Percentiles rank a stretch among this genome's conserved stretches.
Evolutionary conservation across 2,113 vertebrate species (phyloP).

Genomic region (Panurus biarmicus): DNA sequence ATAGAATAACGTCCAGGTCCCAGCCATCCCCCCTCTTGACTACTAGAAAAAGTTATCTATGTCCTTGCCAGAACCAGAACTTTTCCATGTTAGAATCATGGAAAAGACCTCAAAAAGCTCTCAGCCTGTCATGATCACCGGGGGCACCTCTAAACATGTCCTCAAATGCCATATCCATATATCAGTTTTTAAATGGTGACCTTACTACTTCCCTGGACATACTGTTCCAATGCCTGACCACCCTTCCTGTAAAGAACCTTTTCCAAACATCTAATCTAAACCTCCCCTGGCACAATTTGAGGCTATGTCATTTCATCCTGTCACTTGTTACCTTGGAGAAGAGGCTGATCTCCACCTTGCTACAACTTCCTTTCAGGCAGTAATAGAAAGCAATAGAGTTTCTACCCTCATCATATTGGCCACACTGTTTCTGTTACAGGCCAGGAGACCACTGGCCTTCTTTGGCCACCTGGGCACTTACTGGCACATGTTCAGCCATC

Average conservation of each 20-base stretch:
- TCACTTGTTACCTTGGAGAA: too few species aligned
- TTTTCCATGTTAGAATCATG: background rate
- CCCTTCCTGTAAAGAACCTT: background rate
- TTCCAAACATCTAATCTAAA: background rate
- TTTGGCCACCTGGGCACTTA: background rate
- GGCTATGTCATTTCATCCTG: background rate
- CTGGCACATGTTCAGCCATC: background rate
- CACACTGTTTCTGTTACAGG: background rate
- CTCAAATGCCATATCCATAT: background rate
- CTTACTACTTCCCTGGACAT: background rate
- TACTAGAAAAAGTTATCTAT: background rate
- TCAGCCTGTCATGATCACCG: fast-evolving
- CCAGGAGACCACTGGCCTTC: background rate
- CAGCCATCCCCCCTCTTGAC: too few species aligned
- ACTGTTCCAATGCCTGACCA: background rate
- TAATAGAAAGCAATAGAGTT: background rate
- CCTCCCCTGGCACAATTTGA: background rate
- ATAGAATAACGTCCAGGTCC: background rate
- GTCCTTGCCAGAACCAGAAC: background rate
- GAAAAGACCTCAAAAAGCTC: background rate
- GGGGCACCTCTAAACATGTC: background rate
- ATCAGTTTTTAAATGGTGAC: background rate
- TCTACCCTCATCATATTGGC: too few species aligned
- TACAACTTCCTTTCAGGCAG: too few species aligned
- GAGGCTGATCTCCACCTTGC: fast-evolving